Conservation (phyloP, 2,888 invertebrate genomes). For the Caenorhabditis sp. region DNA sequence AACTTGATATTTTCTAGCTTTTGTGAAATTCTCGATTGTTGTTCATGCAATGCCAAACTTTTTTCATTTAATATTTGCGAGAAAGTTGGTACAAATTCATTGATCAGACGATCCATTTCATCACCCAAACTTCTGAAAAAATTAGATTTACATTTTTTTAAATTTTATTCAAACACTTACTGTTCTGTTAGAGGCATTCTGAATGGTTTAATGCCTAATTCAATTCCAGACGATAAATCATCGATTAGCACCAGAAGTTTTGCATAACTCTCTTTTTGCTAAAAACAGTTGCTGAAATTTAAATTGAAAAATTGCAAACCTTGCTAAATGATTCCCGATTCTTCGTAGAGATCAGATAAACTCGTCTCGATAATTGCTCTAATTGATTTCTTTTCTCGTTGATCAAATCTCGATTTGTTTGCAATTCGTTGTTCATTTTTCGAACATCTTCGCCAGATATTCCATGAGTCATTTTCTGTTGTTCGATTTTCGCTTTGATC, state of each 20-base stretch:
- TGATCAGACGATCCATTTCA: not conserved
- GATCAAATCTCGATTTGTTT: slow-evolving; percentile 3
- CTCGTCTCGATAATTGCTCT: not conserved
- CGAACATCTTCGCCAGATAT: slow-evolving; percentile 28
- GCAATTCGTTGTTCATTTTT: slow-evolving; percentile 19
- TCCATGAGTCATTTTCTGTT: slow-evolving; percentile 17
- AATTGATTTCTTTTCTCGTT: not conserved
- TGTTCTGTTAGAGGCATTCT: slow-evolving; percentile 5
- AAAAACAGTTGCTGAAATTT: slow-evolving; percentile 10
- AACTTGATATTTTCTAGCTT: not conserved
- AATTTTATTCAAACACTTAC: slow-evolving; percentile 6
- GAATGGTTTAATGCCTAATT: not conserved
- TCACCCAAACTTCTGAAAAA: not conserved
- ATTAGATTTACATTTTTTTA: too few relatives aligned
- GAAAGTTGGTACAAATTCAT: not conserved
- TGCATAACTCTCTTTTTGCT: slow-evolving; percentile 9
- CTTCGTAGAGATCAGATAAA: not conserved
- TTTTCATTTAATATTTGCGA: not conserved
- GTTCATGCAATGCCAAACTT: not conserved
- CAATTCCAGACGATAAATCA: slow-evolving; percentile 2
- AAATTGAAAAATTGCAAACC: too few relatives aligned
- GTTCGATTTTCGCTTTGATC: slow-evolving; percentile 17
- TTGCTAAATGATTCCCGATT: not conserved
- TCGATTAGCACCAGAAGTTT: slow-evolving; percentile 3
- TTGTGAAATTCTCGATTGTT: not conserved